Percentiles rank a stretch among this genome's conserved stretches.
These are phyloP conservation scores for Melanotaenia nigrans DNA, from an alignment of 2,797 vertebrate species.

Conservation along the genomic window DNA sequence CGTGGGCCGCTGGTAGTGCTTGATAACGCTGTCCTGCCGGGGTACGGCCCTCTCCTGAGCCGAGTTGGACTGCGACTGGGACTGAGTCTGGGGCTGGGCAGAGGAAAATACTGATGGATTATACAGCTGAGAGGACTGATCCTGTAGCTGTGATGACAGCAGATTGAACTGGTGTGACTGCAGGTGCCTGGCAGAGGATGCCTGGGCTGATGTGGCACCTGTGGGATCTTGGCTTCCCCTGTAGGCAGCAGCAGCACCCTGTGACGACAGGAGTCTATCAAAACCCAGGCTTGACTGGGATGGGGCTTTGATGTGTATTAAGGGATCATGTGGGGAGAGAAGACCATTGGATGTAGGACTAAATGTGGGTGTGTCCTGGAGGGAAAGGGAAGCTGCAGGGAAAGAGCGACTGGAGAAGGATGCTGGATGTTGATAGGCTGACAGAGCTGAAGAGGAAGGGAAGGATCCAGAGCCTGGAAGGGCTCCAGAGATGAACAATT, in stretches of 20 bases:
- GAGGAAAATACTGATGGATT: constrained; percentile 92
- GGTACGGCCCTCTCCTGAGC: constrained; percentile 92
- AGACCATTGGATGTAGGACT: constrained; percentile 95
- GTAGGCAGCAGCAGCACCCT: constrained; percentile 85
- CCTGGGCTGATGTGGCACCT: constrained; percentile 81
- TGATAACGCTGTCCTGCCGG: constrained; percentile 94
- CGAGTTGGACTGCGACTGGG: constrained; percentile 83
- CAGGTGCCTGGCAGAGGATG: constrained; percentile 87
- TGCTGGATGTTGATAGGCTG: constrained; percentile 95
- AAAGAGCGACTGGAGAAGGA: constrained; percentile 94
- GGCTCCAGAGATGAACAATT: constrained; percentile 95
- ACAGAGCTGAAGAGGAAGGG: constrained; percentile 93
- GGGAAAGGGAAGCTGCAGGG: constrained; percentile 89
- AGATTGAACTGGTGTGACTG: constrained; percentile 93
- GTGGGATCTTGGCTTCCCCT: constrained; percentile 88
- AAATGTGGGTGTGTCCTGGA: constrained; percentile 93
- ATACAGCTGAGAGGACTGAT: constrained; percentile 91
- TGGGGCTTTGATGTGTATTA: constrained; percentile 93
- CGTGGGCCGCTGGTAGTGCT: constrained; percentile 93
- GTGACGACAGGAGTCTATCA: constrained; percentile 89
- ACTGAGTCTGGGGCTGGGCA: constrained; percentile 80
- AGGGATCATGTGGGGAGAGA: constrained; percentile 92
- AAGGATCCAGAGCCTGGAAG: constrained; percentile 93
- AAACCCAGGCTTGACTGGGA: constrained; percentile 92
- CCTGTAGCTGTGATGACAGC: constrained; percentile 88